Base-by-base conservation (phyloP, 2,113 vertebrate species). In the Vidua chalybeata region DNA sequence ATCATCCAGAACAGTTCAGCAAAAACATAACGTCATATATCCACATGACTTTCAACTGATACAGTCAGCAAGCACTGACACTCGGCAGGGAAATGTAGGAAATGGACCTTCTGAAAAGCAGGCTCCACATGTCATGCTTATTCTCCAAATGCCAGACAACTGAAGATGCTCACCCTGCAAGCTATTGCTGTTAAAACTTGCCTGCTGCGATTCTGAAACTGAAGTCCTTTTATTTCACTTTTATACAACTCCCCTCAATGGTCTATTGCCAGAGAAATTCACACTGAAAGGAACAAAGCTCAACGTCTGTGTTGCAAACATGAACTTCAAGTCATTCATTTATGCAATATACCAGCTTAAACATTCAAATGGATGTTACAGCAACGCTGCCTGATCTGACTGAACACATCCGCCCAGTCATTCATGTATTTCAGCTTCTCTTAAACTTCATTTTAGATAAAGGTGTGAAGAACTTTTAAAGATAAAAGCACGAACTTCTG, bases 11-110 rank as follows among this genome's bases (percentile, higher is more conserved):
- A 78, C 19, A 17, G 71, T 87, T 95, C 63, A 87, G 84, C 37
- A 94, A 95, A 96, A 96, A 71, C 77, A 64, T 90, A 90, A 79
- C 27, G 30, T 96, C 95, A 94, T 48, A 37, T 23, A 56, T 20
- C 72, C 95, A 96, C 76, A 94, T 90, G 88, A 96, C 88, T 96
- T 92, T 87, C 68, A 84, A 94, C 75, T 22, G 79, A 86, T 87
- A 87, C 24, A 79, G 59, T 46, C 39, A 52, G 82, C 63, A 71
- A 84, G 63, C 72, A 41, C 68, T 49, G 72, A 63, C 71, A 71
- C 41, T 31, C 67, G 39, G 64, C 83, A 75, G 83, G 76, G 4
- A 84, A 84, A 87, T 18, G 37, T 22, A 59, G 55, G 88, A 81
- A 87, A 62, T 1, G 17, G 61, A 78, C 66, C 69, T 94, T 82